Percentiles rank a stretch among this genome's conserved stretches.
Evolutionary conservation across 2,797 vertebrate species (phyloP).

Genomic region (Acanthis flammea): DNA sequence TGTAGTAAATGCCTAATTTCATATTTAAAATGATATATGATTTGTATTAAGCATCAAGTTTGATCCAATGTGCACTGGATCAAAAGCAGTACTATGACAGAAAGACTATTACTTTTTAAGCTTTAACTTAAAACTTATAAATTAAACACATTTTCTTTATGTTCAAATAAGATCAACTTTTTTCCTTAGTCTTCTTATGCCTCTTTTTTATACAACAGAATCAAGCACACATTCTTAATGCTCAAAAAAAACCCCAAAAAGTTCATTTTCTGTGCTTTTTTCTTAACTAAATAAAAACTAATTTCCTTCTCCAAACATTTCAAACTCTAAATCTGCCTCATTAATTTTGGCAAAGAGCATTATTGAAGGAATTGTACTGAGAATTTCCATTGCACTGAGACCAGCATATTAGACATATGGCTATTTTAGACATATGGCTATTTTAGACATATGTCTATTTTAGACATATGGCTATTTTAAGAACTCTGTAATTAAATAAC

Average conservation of each 20-base stretch:
- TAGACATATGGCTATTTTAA: not conserved
- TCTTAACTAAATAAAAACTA: not conserved
- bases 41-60: not conserved
- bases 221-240: not conserved
- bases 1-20: not conserved
- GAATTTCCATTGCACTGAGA: not conserved
- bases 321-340: not conserved
- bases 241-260: not conserved
- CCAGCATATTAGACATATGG: not conserved
- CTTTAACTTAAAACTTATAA: not conserved
- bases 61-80: not conserved
- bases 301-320: not conserved
- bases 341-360: not conserved
- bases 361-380: not conserved
- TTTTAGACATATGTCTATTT: not conserved
- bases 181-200: not conserved
- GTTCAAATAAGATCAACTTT: not conserved
- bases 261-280: not conserved
- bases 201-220: not conserved
- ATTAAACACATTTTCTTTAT: not conserved
- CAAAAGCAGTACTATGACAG: not conserved
- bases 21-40: not conserved
- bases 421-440: not conserved
- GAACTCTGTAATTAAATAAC: not conserved
- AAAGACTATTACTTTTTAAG: not conserved